Base-by-base conservation (phyloP, 2,113 vertebrate genomes). In the Probosciger aterrimus region DNA sequence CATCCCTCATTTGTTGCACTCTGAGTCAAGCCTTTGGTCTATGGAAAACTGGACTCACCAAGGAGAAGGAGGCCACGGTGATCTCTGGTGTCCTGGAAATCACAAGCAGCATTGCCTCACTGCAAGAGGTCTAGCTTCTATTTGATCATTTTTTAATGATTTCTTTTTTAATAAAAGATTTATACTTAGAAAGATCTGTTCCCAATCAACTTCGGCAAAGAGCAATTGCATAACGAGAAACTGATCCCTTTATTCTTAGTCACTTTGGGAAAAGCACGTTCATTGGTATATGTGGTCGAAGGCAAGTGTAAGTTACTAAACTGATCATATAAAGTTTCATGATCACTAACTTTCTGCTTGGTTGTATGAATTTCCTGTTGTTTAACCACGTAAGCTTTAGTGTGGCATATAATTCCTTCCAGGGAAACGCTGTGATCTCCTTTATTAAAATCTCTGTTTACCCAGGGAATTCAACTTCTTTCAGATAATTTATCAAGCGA, bases 91-190 rank as follows among this genome's bases (percentile, higher is more conserved):
- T 60, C 46, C 64, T 75, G 60, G 46, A 75, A 92, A 59, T 59
- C 50, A 33, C 0, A 2, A 73, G 17, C 37, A 60, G 1, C 18
- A 39, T 4, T 0, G 0, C 59, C 35, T 82, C 19, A 2, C 35
- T 88, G 39, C 52, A 39, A 53, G 35, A 59, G 14, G 60, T 43
- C n/a, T 57, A 46, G 43, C 10, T 92, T 46, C 11, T 15, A 46
- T 68, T 76, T 91, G 33, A 84, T 67, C 0, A 30, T 57, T 89
- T 94, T 80, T 57, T 35, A 86, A 76, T 73, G 1, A 67, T 86
- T 96, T 86, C 6, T 65, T 82, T 68, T 71, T 52, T 37, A 87
- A 67, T 53, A 67, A 59, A 90, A 76, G 6, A 46, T 84, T 81
- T 74, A 39, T 67, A 13, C 33, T 71, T 86, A 13, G 39, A 76